phyloP scores from a whole-genome alignment of 2,888 invertebrate genomes.

The Nymphalis urticae region DNA sequence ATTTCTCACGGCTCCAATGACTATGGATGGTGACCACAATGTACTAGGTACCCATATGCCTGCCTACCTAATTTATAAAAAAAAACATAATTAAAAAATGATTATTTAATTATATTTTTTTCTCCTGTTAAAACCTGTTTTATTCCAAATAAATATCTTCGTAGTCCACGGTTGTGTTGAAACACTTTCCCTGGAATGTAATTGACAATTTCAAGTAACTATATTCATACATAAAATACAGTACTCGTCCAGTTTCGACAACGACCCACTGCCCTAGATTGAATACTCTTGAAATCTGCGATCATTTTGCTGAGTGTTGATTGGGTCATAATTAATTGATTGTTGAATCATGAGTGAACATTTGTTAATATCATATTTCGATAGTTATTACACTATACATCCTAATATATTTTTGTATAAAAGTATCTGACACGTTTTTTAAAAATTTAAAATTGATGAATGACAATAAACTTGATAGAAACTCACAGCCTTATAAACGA shows the following conservation, averaged over 20 bases:
- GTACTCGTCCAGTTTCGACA: conserved; percentile 28
- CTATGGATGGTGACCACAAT: too few relatives aligned
- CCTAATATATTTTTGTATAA: neutral
- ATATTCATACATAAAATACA: conserved; percentile 16
- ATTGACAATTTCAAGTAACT: conserved; percentile 17
- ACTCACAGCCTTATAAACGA: too few relatives aligned
- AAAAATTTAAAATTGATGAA: neutral
- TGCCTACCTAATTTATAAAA: too few relatives aligned
- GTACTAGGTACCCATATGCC: too few relatives aligned
- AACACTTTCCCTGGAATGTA: neutral
- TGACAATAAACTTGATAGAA: too few relatives aligned
- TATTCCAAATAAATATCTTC: too few relatives aligned
- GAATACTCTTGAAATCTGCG: conserved; percentile 35
- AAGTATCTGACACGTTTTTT: neutral
- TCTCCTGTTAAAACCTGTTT: too few relatives aligned
- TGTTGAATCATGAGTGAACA: conserved; percentile 34
- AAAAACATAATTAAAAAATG: too few relatives aligned
- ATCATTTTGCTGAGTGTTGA: conserved; percentile 36
- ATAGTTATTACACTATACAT: conserved; percentile 8
- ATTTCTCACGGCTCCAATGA: too few relatives aligned
- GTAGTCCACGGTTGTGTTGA: neutral
- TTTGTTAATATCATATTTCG: conserved; percentile 30
- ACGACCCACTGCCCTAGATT: conserved; percentile 34
- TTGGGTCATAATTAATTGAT: conserved; percentile 36
- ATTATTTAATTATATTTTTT: too few relatives aligned